These are phyloP conservation scores for Empidonax alnorum DNA, from an alignment of 2,113 vertebrate genomes.

Conservation along the genomic window DNA sequence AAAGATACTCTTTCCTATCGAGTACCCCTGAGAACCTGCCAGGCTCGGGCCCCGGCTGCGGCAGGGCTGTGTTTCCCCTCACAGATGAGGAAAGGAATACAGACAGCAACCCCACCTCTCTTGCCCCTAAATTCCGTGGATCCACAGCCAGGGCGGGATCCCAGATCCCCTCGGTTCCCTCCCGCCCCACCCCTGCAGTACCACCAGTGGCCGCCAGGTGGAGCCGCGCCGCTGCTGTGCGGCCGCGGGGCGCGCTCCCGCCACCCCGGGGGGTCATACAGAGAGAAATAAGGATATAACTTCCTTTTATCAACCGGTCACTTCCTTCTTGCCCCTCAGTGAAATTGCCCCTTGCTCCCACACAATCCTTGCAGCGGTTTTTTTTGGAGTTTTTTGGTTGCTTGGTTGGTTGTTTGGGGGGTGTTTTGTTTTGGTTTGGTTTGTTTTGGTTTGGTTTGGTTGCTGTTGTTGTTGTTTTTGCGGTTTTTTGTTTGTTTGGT, in stretches of 20 bases:
- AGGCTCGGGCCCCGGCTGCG: too few species aligned
- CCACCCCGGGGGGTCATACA: too few species aligned
- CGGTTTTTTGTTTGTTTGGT: too few species aligned
- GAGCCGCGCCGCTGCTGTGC: not conserved
- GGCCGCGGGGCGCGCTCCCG: not conserved
- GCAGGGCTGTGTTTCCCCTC: accelerated
- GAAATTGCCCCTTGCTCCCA: too few species aligned
- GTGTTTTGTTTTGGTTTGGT: too few species aligned
- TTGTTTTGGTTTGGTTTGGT: not conserved
- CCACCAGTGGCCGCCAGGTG: not conserved
- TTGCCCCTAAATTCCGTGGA: accelerated
- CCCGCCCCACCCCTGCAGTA: not conserved
- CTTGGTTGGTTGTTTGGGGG: not conserved
- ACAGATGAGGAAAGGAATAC: too few species aligned
- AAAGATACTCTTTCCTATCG: not conserved
- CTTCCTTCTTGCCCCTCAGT: not conserved
- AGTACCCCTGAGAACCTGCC: not conserved
- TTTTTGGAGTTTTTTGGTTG: not conserved
- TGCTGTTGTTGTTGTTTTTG: too few species aligned
- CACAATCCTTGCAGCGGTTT: too few species aligned
- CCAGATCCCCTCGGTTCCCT: accelerated
- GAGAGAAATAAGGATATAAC: accelerated
- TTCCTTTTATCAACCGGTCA: not conserved
- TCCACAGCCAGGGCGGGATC: accelerated
- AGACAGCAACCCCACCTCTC: accelerated